These are phyloP conservation scores for Tragelaphus buxtoni DNA, from an alignment of 2,113 vertebrate genomes.

Conservation along the genomic window DNA sequence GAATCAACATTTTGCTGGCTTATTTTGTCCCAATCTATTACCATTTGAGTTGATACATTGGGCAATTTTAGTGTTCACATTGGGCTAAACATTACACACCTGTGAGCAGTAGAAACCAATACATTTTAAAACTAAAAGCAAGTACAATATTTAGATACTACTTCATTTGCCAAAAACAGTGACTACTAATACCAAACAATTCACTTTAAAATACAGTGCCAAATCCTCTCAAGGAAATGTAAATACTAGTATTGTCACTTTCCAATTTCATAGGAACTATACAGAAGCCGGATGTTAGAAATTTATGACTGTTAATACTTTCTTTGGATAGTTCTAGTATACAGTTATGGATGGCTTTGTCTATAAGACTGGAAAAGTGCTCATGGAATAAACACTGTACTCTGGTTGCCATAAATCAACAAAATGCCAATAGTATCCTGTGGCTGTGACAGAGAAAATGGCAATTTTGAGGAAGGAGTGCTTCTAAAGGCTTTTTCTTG, in stretches of 20 bases:
- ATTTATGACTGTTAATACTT: conserved; percentile 34
- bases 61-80: not conserved
- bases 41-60: not conserved
- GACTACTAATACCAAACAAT: conserved; percentile 24
- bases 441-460: conserved; percentile 64
- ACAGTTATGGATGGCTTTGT: conserved; percentile 49
- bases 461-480: conserved; percentile 65
- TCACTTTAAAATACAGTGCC: conserved; percentile 61
- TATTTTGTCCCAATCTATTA: conserved; percentile 17
- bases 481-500: conserved; percentile 72
- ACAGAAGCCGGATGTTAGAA: conserved; percentile 16
- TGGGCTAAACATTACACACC: not conserved
- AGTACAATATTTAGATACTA: not conserved
- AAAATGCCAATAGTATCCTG: conserved; percentile 49
- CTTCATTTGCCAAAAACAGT: conserved; percentile 32
- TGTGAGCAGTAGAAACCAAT: conserved; percentile 48
- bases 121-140: conserved; percentile 42
- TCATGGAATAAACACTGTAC: conserved; percentile 9
- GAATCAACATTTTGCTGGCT: conserved; percentile 35
- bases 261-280: conserved; percentile 60
- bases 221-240: conserved; percentile 66
- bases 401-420: conserved; percentile 43
- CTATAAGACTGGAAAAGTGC: conserved; percentile 38
- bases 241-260: conserved; percentile 29
- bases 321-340: conserved; percentile 53